Conservation (phyloP, 2,113 vertebrate genomes). For the Porphyrio hochstetteri region DNA sequence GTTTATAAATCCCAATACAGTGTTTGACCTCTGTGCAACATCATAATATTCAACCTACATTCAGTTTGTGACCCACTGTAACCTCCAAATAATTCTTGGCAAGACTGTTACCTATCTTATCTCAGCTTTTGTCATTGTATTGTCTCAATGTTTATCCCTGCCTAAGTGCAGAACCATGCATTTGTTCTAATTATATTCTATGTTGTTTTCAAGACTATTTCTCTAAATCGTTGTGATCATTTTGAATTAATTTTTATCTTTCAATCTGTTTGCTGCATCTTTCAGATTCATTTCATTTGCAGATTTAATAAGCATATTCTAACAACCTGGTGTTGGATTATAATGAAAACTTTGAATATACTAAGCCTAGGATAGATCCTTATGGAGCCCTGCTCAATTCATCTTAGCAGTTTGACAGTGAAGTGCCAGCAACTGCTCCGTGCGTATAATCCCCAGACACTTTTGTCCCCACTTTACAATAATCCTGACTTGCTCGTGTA, state of each 20-base stretch:
- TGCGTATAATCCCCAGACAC: background rate
- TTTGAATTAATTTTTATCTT: constrained; percentile 44
- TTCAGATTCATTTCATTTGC: constrained; percentile 12
- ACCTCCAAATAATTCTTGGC: background rate
- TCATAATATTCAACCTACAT: background rate
- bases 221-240: background rate
- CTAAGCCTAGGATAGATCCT: background rate
- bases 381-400: background rate
- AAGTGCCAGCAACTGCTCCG: background rate
- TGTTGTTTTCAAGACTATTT: background rate
- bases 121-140: background rate
- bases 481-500: background rate
- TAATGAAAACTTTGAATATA: background rate
- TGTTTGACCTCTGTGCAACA: background rate
- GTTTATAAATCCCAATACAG: background rate
- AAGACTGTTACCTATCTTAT: background rate
- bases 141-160: background rate
- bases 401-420: background rate
- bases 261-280: background rate
- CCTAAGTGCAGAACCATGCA: background rate
- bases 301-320: constrained; percentile 23
- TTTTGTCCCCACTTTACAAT: background rate
- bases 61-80: background rate
- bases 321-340: background rate
- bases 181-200: constrained; percentile 13